phyloP scores from a whole-genome alignment of 2,797 vertebrate species.

The Acanthopagrus latus region DNA sequence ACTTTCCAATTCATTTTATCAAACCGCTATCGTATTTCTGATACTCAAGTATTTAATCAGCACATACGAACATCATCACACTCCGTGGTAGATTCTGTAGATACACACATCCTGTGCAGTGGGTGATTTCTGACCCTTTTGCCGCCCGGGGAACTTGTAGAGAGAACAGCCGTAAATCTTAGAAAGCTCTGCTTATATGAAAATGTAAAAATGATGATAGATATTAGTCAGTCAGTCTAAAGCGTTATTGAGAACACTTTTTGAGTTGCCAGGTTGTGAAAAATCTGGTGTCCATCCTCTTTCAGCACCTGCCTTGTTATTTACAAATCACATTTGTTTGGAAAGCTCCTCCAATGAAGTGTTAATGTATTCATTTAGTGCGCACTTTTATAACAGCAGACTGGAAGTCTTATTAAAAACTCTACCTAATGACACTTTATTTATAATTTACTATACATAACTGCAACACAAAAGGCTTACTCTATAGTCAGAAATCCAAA shows the following conservation, averaged over 20 bases:
- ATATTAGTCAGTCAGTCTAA: background rate
- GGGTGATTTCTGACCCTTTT: background rate
- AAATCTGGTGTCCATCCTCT: background rate
- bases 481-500: background rate
- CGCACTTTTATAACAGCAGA: background rate
- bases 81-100: background rate
- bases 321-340: too few relatives aligned
- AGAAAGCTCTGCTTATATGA: background rate
- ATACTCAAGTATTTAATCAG: background rate
- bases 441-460: background rate
- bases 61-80: background rate
- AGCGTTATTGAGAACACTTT: background rate
- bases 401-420: background rate
- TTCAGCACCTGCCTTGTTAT: background rate
- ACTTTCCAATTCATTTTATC: constrained; percentile 10
- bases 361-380: background rate
- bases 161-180: background rate
- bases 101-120: background rate
- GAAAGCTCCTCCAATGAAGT: background rate
- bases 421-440: background rate
- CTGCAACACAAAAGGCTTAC: background rate
- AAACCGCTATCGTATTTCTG: background rate
- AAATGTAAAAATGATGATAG: background rate
- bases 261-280: background rate
- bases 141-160: too few relatives aligned